A percentile compares a stretch with the other conserved stretches of the same genome.
Conservation (phyloP, 2,113 vertebrate genomes). For the Strigops habroptila region DNA sequence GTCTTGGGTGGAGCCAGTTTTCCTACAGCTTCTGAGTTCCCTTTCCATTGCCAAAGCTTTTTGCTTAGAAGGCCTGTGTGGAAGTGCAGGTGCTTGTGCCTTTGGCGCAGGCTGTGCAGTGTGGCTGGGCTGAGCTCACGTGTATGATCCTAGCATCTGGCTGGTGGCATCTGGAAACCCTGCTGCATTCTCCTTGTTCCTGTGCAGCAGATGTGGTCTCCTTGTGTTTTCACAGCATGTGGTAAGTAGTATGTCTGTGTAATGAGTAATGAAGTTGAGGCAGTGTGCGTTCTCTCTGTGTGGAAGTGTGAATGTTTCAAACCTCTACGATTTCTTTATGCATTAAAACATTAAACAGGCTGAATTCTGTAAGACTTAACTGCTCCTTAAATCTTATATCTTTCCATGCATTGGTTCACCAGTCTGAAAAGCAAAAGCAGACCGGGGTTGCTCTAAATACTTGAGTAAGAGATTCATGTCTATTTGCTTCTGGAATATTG, state of each 20-base stretch:
- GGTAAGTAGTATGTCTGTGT: background rate
- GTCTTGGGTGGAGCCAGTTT: background rate
- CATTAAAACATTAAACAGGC: background rate
- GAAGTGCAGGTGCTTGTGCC: rapidly evolving
- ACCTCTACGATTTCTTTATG: background rate
- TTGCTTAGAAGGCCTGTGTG: rapidly evolving
- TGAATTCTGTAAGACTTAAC: background rate
- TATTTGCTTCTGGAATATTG: background rate
- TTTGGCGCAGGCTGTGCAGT: too few relatives aligned
- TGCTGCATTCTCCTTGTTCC: rapidly evolving
- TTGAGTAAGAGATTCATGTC: rapidly evolving
- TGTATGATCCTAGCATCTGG: rapidly evolving
- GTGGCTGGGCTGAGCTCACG: rapidly evolving
- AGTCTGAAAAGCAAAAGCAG: background rate
- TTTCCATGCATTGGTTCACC: background rate
- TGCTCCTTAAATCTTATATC: background rate
- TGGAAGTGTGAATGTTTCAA: background rate
- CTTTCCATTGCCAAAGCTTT: rapidly evolving
- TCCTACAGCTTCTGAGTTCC: rapidly evolving
- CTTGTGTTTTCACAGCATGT: rapidly evolving
- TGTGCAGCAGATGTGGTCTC: background rate
- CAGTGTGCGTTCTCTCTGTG: rapidly evolving
- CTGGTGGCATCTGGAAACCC: background rate
- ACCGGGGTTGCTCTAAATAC: background rate
- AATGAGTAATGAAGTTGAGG: background rate